Evolutionary conservation across 2,797 vertebrate species (phyloP).

Genomic region (Platalea minor): DNA sequence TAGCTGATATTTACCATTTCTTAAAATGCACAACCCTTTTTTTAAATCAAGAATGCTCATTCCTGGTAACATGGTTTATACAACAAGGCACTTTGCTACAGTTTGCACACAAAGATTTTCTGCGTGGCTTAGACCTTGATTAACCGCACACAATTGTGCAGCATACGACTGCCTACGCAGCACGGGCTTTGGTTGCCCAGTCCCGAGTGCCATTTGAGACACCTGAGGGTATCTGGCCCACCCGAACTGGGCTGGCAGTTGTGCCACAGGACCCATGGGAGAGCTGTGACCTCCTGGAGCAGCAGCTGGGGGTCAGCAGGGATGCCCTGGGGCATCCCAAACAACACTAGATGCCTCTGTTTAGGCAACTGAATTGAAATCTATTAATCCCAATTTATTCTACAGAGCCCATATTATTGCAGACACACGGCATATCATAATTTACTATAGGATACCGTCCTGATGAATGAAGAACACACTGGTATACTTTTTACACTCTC

Average conservation of each 20-base stretch:
- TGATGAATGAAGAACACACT: neutral
- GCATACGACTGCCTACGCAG: accelerated
- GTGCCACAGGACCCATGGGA: neutral
- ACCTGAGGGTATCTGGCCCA: neutral
- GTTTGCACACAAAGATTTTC: neutral
- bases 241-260: accelerated
- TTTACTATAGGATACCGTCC: neutral
- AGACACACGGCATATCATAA: neutral
- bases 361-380: neutral
- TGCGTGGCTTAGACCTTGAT: neutral
- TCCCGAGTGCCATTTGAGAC: neutral
- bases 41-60: neutral
- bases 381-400: neutral
- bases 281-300: neutral
- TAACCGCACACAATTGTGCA: neutral
- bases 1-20: neutral
- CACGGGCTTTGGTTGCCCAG: neutral
- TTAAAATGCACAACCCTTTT: neutral
- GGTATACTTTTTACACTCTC: neutral
- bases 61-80: neutral
- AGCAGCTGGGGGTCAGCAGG: neutral
- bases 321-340: neutral
- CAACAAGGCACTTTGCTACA: neutral
- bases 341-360: neutral
- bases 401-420: neutral